phyloP scores from a whole-genome alignment of 2,113 vertebrate species.

The Phylloscopus whistleri region DNA sequence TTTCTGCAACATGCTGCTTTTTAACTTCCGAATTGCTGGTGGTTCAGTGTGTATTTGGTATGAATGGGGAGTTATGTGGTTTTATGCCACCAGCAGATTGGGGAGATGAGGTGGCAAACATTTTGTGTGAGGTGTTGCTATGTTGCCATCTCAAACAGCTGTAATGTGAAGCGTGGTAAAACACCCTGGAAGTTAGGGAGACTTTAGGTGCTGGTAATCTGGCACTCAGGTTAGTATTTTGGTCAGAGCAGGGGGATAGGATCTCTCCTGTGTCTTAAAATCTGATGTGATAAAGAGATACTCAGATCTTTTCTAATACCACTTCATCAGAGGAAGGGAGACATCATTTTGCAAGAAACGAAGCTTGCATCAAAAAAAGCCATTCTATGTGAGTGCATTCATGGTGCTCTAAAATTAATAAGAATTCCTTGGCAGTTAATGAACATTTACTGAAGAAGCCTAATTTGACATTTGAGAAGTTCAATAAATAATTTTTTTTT shows the following conservation, averaged over 20 bases:
- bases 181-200: background rate
- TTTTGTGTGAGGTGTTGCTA: background rate
- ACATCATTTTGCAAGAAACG: background rate
- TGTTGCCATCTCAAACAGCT: background rate
- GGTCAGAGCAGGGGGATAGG: background rate
- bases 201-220: background rate
- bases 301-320: background rate
- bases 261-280: background rate
- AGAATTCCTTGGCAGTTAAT: constrained; percentile 9
- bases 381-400: background rate
- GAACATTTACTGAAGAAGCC: background rate
- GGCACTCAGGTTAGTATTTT: constrained; percentile 7
- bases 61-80: background rate
- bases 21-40: background rate
- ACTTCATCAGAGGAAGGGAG: background rate
- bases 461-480: constrained; percentile 30
- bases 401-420: background rate
- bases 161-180: background rate
- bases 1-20: background rate
- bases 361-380: background rate
- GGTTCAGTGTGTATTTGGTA: background rate
- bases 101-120: background rate
- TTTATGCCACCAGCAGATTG: background rate
- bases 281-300: background rate
- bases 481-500: constrained; percentile 8